phyloP scores from a whole-genome alignment of 1,140 invertebrate species.

The Aphaenogaster rudis region DNA sequence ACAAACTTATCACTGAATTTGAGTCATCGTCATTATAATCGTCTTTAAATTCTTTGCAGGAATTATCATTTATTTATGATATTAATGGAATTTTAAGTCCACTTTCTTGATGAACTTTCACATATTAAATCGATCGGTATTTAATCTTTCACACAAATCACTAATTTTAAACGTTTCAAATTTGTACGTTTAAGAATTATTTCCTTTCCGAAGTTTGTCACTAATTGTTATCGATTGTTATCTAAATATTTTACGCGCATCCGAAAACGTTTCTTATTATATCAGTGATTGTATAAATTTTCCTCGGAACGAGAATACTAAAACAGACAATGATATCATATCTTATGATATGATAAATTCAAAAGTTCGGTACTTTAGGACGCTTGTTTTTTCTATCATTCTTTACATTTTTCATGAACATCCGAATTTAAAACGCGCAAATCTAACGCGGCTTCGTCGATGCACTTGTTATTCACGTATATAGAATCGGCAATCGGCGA shows the following conservation, averaged over 20 bases:
- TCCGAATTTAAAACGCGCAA: neutral
- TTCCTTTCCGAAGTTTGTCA: neutral
- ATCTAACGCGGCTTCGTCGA: neutral
- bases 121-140: neutral
- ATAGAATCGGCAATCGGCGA: slow-evolving; percentile 10
- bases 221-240: neutral
- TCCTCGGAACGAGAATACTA: neutral
- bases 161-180: neutral
- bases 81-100: neutral
- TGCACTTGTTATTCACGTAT: neutral
- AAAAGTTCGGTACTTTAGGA: neutral
- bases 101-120: neutral
- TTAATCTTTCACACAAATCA: neutral
- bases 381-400: neutral
- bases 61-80: neutral
- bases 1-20: neutral
- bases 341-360: neutral
- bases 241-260: neutral
- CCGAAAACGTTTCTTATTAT: neutral
- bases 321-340: neutral
- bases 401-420: neutral
- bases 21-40: neutral
- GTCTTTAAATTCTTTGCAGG: neutral
- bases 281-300: neutral
- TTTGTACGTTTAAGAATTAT: neutral